Base-by-base conservation (phyloP, 2,888 invertebrate genomes). In the Patella caerulea region DNA sequence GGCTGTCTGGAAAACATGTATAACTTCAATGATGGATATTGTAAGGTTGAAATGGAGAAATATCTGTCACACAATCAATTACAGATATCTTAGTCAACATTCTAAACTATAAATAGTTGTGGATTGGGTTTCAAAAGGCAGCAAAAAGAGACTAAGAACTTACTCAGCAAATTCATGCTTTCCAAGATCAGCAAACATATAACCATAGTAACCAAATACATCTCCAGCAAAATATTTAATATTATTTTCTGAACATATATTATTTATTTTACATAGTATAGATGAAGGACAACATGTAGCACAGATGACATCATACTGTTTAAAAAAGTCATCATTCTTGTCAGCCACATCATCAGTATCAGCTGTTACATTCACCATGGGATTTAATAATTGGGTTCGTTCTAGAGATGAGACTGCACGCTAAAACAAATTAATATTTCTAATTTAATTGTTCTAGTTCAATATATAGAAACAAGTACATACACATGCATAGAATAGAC, bases 191-290 rank as follows among this genome's bases (percentile, higher is more conserved):
- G 96, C 94, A 91, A 98, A 97, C 90, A 95, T 95, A 91, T 95
- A 98, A 0, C 98, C 98, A 92, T 96, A 96, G 93, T 95, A 95
- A 71, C 99, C 99, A 95, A 96, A 97, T 12, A 97, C 96, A 92
- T 97, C 97, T 0, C 96, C 96, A 84, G 95, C 95, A 86, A 97
- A 95, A 89, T 98, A 97, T 89, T 96, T 96, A 34, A 96, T 94
- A 71, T 94, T 94, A 74, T 94, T 93, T 76, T 95, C 93, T 45
- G 85, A 86, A 81, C 90, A 90, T 12, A 90, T 94, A 54, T 94
- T 93, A 91, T 97, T 95, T 56, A 98, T 94, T 81, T 95, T 94
- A 75, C 95, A 92, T 73, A 96, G 91, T 87, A 96, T 94, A 34
- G 94, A 93, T 81, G 95, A 94, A 78, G 94, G 94, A 81, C 96